Conservation (phyloP, 1,140 invertebrate genomes). For the Dufourea novaeangliae region DNA sequence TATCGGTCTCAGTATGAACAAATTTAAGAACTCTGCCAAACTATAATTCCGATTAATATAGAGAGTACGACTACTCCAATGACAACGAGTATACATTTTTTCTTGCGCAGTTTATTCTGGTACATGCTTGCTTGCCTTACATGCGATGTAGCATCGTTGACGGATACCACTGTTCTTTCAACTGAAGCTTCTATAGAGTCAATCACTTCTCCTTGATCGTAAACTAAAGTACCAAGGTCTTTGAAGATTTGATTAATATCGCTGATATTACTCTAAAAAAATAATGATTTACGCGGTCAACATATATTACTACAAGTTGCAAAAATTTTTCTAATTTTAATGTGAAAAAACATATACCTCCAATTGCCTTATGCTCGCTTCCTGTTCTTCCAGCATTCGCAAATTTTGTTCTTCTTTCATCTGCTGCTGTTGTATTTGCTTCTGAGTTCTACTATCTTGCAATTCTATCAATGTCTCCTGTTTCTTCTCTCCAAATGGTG, state of each 20-base stretch:
- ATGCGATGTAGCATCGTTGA: conserved; percentile 91
- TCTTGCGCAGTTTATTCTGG: conserved; percentile 93
- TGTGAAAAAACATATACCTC: conserved; percentile 85
- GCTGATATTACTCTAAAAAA: conserved; percentile 92
- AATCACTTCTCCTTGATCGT: conserved; percentile 97
- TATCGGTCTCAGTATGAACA: conserved; percentile 3
- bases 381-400: conserved; percentile 92
- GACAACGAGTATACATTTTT: conserved; percentile 89
- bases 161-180: conserved; percentile 93
- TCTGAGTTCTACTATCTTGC: conserved; percentile 83
- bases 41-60: conserved; percentile 88
- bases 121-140: conserved; percentile 91
- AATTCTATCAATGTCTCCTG: conserved; percentile 86
- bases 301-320: neutral
- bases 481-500: conserved; percentile 82
- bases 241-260: conserved; percentile 99
- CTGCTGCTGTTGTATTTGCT: conserved; percentile 87
- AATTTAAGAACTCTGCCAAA: conserved; percentile 77
- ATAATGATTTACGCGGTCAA: neutral
- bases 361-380: conserved; percentile 93
- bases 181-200: conserved; percentile 98
- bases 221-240: conserved; percentile 97
- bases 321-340: conserved; percentile 91
- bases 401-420: conserved; percentile 93
- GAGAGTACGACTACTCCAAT: conserved; percentile 86